Base-by-base conservation (phyloP, 2,113 vertebrate genomes). In the Lepisosteus osseus region DNA sequence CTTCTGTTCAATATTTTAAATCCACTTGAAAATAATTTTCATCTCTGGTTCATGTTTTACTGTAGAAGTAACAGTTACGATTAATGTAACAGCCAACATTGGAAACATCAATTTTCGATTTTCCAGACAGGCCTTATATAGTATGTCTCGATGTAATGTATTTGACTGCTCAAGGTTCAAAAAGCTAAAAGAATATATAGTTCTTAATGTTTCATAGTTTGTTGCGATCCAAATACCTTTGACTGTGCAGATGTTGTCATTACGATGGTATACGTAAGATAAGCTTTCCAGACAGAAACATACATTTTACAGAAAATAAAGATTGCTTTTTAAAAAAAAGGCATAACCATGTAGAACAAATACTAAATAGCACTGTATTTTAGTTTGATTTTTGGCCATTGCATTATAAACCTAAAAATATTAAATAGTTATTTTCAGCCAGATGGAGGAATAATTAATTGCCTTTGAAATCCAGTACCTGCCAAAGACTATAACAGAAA, bases 311-410 rank as follows among this genome's bases (percentile, higher is more conserved):
- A 68, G 55, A 40, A 62, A 70, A 71, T 72, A 75, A 67, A 77
- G 73, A 78, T 79, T 77, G 29, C 15, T 62, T 74, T 72, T 65
- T 1, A 29, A 29, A 29, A 29, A 29, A 29, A 29, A 17, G 15
- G 29, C 29, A 29, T 29, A 29, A 29, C 29, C 29, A 29, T 29
- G 29, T 29, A 29, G 29, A 29, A 29, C 29, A 9, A 51, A 51
- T 51, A 5, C 47, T 51, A 2, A 76, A 68, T 70, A 59, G 51
- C 71, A 74, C 47, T 6, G 47, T 51, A 9, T 85, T 88, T 87
- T 85, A 80, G 76, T 77, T 87, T 85, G 84, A 88, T 82, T 79
- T 69, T 79, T 78, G 44, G 78, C 86, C 85, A 85, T 79, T 71
- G 73, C 73, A 77, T 69, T 77, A 79, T 82, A 79, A 79, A 77